phyloP scores from a whole-genome alignment of 2,113 vertebrate genomes.

The Pleuronectes platessa region DNA sequence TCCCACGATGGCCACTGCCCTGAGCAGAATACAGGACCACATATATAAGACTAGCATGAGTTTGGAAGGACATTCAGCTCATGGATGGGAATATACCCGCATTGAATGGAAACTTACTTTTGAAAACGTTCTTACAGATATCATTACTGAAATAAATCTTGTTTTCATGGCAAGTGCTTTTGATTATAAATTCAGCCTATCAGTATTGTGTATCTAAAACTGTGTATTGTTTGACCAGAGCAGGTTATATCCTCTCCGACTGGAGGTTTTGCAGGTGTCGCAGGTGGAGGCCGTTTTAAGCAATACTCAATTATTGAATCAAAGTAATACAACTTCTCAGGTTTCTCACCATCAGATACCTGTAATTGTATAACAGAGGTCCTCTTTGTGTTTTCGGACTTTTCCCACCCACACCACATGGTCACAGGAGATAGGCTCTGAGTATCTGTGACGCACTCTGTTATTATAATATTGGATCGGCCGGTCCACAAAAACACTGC shows the following conservation, averaged over 20 bases:
- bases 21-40: slow-evolving; percentile 6
- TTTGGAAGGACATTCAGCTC: neutral
- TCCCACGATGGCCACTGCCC: neutral
- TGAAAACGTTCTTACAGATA: neutral
- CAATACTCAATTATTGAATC: neutral
- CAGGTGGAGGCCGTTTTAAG: neutral
- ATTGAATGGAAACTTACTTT: slow-evolving; percentile 15
- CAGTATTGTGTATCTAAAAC: neutral
- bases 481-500: slow-evolving; percentile 26
- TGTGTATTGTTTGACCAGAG: neutral
- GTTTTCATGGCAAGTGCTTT: slow-evolving; percentile 26
- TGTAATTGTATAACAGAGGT: neutral
- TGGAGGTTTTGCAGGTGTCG: neutral
- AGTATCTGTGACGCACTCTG: slow-evolving; percentile 31
- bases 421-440: slow-evolving; percentile 16
- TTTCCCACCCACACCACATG: neutral
- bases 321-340: neutral
- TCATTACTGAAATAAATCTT: neutral
- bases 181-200: neutral
- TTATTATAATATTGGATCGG: slow-evolving; percentile 6
- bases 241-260: neutral
- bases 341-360: neutral
- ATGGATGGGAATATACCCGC: neutral
- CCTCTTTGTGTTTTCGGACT: neutral
- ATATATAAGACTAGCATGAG: neutral